phyloP scores from a whole-genome alignment of 2,797 vertebrate genomes.

The Brachymystax lenok region DNA sequence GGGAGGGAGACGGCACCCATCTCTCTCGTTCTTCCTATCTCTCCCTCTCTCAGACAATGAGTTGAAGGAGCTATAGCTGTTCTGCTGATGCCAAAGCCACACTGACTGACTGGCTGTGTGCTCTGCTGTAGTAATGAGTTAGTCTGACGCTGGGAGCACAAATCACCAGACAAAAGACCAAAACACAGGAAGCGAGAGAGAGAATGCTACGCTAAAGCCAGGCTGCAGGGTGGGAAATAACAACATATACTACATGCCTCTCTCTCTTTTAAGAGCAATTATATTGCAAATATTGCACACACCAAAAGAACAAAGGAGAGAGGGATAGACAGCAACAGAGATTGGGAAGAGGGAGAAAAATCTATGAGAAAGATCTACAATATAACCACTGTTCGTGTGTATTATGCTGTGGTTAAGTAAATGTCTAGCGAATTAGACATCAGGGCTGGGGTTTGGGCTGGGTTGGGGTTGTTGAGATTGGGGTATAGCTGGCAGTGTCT shows the following conservation, averaged over 20 bases:
- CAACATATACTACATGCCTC: not conserved
- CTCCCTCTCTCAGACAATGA: conserved; percentile 12
- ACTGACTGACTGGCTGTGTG: not conserved
- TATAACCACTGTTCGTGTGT: conserved; percentile 17
- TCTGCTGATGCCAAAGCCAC: conserved; percentile 26
- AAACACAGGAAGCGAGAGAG: not conserved
- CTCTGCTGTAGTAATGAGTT: conserved; percentile 5
- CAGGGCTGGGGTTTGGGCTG: conserved; percentile 41
- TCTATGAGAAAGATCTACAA: not conserved
- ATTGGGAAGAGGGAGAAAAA: conserved; percentile 7
- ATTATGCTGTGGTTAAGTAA: conserved; percentile 28
- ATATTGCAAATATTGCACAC: not conserved
- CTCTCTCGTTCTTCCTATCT: too few species aligned
- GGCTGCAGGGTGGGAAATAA: not conserved
- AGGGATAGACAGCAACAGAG: conserved; percentile 17
- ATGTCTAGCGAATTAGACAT: conserved; percentile 28
- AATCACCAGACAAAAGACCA: conserved; percentile 33
- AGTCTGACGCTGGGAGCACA: conserved; percentile 18
- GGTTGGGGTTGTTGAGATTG: conserved; percentile 16
- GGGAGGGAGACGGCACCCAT: not conserved
- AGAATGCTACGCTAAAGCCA: not conserved
- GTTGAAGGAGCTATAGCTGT: conserved; percentile 14
- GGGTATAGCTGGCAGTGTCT: conserved; percentile 49
- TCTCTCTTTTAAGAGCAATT: not conserved
- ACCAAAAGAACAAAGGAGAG: conserved; percentile 12